Conservation (phyloP, 2,888 invertebrate genomes). For the Xanthorhoe spadicearia region DNA sequence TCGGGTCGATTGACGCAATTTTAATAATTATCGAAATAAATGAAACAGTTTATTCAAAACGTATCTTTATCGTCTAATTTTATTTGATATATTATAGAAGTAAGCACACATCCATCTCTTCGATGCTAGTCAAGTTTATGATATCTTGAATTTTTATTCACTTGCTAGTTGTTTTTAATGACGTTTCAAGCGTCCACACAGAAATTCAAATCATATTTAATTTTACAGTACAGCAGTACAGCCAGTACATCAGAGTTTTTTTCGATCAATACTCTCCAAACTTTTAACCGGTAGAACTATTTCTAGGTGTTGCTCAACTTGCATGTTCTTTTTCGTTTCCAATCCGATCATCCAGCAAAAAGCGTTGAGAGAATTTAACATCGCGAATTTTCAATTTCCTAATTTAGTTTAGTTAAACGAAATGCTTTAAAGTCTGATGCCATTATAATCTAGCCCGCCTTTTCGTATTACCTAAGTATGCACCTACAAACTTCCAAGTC, state of each 20-base stretch:
- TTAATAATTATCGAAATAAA: too few species aligned
- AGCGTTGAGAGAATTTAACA: slow-evolving; percentile 16
- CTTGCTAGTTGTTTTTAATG: neutral
- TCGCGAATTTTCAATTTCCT: slow-evolving; percentile 2
- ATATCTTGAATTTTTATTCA: neutral
- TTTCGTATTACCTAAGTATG: slow-evolving; percentile 20
- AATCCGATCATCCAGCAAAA: slow-evolving; percentile 15
- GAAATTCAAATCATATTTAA: neutral
- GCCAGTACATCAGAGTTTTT: slow-evolving; percentile 1
- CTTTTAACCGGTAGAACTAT: slow-evolving; percentile 15
- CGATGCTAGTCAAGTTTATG: neutral
- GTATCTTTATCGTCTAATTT: too few species aligned
- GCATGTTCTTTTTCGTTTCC: slow-evolving; percentile 8
- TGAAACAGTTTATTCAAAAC: too few species aligned
- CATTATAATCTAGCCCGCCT: slow-evolving; percentile 23
- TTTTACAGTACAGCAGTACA: neutral
- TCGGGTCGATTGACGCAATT: too few species aligned
- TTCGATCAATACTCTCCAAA: slow-evolving; percentile 15
- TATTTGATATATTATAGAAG: too few species aligned
- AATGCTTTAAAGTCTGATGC: slow-evolving; percentile 6
- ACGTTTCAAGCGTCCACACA: neutral
- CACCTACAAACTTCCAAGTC: slow-evolving; percentile 43
- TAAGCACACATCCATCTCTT: too few species aligned
- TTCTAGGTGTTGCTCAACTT: slow-evolving; percentile 21
- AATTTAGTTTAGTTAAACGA: slow-evolving; percentile 2